Evolutionary conservation across 2,113 vertebrate genomes (phyloP).

Genomic region (Apistogramma diplotaenia): DNA sequence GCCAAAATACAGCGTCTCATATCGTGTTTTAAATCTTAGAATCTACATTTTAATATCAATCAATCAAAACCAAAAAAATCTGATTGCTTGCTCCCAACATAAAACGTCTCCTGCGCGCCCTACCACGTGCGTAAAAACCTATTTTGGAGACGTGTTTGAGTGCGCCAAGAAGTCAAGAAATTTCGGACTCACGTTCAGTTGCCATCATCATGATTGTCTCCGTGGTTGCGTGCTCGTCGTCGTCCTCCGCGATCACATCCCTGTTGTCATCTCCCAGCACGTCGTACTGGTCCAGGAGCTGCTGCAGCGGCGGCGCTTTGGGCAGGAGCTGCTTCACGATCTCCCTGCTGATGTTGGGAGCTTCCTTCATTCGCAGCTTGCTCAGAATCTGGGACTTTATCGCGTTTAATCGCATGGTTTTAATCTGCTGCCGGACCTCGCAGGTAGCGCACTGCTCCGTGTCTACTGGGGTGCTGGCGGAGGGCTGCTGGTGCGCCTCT

Average conservation of each 20-base stretch:
- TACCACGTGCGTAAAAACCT: conserved; percentile 30
- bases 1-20: neutral
- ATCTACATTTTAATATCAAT: neutral
- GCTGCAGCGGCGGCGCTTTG: conserved; percentile 93
- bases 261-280: conserved; percentile 93
- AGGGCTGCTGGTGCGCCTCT: conserved; percentile 76
- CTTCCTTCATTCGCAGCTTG: conserved; percentile 95
- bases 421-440: conserved; percentile 92
- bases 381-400: conserved; percentile 99
- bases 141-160: neutral
- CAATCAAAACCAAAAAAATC: neutral
- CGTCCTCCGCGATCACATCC: conserved; percentile 87
- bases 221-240: conserved; percentile 93
- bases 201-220: conserved; percentile 97
- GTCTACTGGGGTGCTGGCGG: conserved; percentile 78
- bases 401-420: conserved; percentile 91
- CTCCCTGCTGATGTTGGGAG: conserved; percentile 97
- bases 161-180: neutral
- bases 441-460: conserved; percentile 90
- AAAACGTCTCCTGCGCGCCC: neutral
- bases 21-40: neutral
- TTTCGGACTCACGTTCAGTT: conserved; percentile 85
- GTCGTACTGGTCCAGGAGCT: conserved; percentile 98
- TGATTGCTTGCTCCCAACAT: neutral
- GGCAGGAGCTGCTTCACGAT: conserved; percentile 92